phyloP scores from a whole-genome alignment of 2,797 vertebrate species.

The Amazona finschi region DNA sequence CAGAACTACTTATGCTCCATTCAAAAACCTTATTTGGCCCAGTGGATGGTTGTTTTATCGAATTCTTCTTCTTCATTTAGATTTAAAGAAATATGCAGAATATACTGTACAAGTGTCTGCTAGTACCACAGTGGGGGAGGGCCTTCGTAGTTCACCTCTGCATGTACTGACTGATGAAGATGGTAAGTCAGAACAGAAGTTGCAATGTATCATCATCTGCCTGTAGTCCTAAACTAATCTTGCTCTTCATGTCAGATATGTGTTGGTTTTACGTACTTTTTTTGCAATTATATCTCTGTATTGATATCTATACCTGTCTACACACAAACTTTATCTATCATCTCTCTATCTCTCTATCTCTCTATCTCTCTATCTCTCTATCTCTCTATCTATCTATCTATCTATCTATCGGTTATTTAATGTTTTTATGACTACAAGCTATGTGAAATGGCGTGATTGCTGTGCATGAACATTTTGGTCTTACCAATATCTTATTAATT shows the following conservation, averaged over 20 bases:
- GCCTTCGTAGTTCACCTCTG: conserved; percentile 68
- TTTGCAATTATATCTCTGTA: background rate
- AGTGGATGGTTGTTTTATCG: background rate
- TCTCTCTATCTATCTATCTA: background rate
- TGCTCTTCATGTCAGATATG: background rate
- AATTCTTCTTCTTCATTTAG: conserved; percentile 61
- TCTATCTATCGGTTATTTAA: background rate
- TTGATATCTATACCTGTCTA: background rate
- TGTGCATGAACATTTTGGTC: background rate
- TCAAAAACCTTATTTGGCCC: background rate
- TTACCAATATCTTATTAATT: background rate
- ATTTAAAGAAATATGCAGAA: conserved; percentile 75
- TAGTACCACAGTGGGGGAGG: conserved; percentile 76
- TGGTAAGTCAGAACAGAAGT: conserved; percentile 67
- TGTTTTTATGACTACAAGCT: background rate
- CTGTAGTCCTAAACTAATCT: background rate
- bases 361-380: background rate
- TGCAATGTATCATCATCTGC: background rate
- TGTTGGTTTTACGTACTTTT: background rate
- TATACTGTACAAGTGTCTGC: conserved; percentile 76
- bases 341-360: background rate
- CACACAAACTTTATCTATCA: background rate
- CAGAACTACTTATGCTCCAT: background rate
- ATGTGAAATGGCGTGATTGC: background rate
- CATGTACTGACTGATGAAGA: conserved; percentile 77